Base-by-base conservation (phyloP, 2,797 vertebrate genomes). In the Atherinosoma microstoma region DNA sequence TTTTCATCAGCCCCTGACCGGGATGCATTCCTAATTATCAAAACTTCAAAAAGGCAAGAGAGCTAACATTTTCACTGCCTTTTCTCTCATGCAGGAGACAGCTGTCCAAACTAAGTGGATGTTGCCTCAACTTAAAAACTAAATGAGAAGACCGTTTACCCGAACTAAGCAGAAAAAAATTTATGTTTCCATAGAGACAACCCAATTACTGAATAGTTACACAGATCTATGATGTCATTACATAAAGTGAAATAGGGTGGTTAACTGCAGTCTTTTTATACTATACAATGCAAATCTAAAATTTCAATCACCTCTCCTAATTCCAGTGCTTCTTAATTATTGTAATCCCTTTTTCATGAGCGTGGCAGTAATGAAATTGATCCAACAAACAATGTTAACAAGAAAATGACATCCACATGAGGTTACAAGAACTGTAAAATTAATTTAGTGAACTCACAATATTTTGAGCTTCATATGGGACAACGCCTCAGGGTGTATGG, bases 401-500 rank as follows among this genome's bases (percentile, higher is more conserved):
- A 54, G 51, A 49, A 54, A 8, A 5, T 22, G 9, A 30, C 20
- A 40, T 67, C 27, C 27, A 71, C 24, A 59, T 61, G 58, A 63
- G 56, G 18, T 67, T n/a, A 27, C 40, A 9, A 70, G 27, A 66
- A 32, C 16, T 64, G 10, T 10, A n/a, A 58, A 13, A 42, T 34
- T 67, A 0, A 29, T 65, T 70, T 53, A 24, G n/a, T 70, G 15
- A 91, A 98, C 97, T 96, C 93, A 98, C 97, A 98, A 92, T 63
- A 95, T 95, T 91, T 96, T 96, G 57, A 98, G 94, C 72, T 93
- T 95, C 82, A 94, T 85, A 65, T 96, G 95, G 63, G 95, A 91
- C 91, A 98, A 93, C 0, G 97, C 95, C 84, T 96, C 95, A 40
- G 97, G 97, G 89, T 98, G 96, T 81, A 98, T 94, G 49, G 97